Base-by-base conservation (phyloP, 2,113 vertebrate species). In the Thunnus maccoyii region DNA sequence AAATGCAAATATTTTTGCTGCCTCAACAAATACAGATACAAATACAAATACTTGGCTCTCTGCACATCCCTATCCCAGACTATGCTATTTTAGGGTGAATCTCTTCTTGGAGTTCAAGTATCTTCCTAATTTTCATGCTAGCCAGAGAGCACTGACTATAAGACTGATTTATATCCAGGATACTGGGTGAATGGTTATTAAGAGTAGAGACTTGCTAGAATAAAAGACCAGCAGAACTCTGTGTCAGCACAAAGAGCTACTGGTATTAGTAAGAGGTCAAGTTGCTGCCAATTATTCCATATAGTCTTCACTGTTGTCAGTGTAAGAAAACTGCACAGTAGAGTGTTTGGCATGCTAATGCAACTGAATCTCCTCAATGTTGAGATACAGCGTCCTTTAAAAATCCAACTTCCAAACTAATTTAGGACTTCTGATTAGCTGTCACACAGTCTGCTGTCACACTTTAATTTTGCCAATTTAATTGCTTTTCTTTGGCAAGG, bases 401-500 rank as follows among this genome's bases (percentile, higher is more conserved):
- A 69, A 67, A 58, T 36, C 8, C 9, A 51, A 9, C 14, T 36
- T 46, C 58, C 52, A 74, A 73, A 78, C 74, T 82, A 3, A 50
- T 74, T 78, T 69, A 71, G 60, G 52, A 80, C 51, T 64, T 54
- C 8, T 48, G 50, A 71, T 70, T 75, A 51, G 30, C 41, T 66
- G 44, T 77, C 25, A 69, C 20, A 60, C 22, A 47, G 27, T 25
- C 3, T 18, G 10, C 51, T 72, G 71, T 58, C 71, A 27, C 52
- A 44, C 46, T 78, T 63, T 78, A 62, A 85, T 77, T 80, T 65
- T 51, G 69, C 52, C 86, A 46, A 72, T 84, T 66, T 75, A 78
- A 82, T 78, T 78, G 70, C 74, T 78, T 85, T 82, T 84, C 70
- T 82, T 66, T 63, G 72, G 62, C 71, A 80, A 62, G 41, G 44